A percentile compares a stretch with the other conserved stretches of the same genome.
Conservation (phyloP, 2,888 invertebrate species). For the Diploptera punctata region DNA sequence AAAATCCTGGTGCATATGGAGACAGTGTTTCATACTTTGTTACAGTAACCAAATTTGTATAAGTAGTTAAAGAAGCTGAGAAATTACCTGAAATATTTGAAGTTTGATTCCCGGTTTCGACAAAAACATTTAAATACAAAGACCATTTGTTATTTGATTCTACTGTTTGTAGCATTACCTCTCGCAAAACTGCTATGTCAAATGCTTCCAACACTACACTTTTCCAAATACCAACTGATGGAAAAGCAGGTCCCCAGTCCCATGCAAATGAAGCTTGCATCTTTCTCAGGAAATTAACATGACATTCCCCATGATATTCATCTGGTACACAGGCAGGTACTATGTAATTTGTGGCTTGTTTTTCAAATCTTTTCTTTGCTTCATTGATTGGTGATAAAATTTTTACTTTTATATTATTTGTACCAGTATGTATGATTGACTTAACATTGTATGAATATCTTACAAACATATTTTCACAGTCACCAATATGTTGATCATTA, state of each 20-base stretch:
- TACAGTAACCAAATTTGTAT: constrained; percentile 13
- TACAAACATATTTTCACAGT: constrained; percentile 85
- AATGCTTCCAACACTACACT: constrained; percentile 71
- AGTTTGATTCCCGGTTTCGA: too few species aligned
- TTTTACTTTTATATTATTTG: constrained; percentile 65
- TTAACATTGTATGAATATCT: constrained; percentile 76
- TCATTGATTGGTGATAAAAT: constrained; percentile 70
- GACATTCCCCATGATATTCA: constrained; percentile 96
- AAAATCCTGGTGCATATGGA: constrained; percentile 25
- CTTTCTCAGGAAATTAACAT: constrained; percentile 89
- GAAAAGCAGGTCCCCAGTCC: constrained; percentile 94
- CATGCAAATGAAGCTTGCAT: constrained; percentile 95
- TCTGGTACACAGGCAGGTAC: too few species aligned
- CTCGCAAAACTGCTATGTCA: constrained; percentile 67
- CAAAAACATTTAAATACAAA: too few species aligned
- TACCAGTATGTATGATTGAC: constrained; percentile 49
- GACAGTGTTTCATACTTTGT: not conserved
- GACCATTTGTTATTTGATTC: not conserved
- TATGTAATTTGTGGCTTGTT: constrained; percentile 56
- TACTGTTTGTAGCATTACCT: constrained; percentile 57
- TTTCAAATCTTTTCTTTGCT: constrained; percentile 56
- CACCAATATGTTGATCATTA: constrained; percentile 71
- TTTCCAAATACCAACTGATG: constrained; percentile 93
- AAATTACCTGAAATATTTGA: too few species aligned
- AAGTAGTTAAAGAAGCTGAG: constrained; percentile 61